A percentile compares a stretch with the other conserved stretches of the same genome.
phyloP scores from a whole-genome alignment of 2,113 vertebrate species.

The Antigone vipio region DNA sequence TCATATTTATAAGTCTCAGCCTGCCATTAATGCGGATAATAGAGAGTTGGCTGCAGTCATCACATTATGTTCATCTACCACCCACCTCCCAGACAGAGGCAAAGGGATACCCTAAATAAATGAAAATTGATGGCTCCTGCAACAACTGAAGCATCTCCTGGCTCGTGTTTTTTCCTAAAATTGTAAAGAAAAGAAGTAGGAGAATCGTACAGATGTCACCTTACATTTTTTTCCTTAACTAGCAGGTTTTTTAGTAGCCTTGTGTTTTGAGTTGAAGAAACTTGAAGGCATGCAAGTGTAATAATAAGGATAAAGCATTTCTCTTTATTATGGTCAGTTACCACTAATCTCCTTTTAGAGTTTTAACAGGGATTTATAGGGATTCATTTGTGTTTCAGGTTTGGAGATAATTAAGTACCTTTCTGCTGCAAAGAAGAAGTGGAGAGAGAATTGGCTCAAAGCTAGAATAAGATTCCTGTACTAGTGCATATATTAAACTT shows the following conservation, averaged over 20 bases:
- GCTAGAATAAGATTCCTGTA: neutral
- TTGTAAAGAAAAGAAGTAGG: neutral
- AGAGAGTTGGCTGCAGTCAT: neutral
- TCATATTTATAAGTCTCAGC: neutral
- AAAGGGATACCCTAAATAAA: neutral
- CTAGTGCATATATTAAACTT: conserved; percentile 5
- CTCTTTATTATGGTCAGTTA: conserved; percentile 48
- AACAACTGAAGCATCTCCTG: neutral
- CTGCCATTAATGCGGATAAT: neutral
- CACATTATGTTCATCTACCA: neutral
- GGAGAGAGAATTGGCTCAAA: conserved; percentile 32
- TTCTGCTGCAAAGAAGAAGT: conserved; percentile 7
- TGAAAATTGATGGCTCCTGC: neutral
- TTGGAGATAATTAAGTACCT: conserved; percentile 57
- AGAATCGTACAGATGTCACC: neutral
- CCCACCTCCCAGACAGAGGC: neutral
- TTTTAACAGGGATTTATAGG: conserved; percentile 37
- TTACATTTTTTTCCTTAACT: neutral
- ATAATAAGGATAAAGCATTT: neutral
- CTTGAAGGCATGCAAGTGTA: neutral
- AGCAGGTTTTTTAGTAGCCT: neutral
- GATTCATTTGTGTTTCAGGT: conserved; percentile 35
- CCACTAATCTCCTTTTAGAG: conserved; percentile 18
- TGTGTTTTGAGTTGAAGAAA: neutral
- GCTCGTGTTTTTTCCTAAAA: neutral